These are phyloP conservation scores for Acronicta alni DNA, from an alignment of 2,888 invertebrate species.

Conservation along the genomic window DNA sequence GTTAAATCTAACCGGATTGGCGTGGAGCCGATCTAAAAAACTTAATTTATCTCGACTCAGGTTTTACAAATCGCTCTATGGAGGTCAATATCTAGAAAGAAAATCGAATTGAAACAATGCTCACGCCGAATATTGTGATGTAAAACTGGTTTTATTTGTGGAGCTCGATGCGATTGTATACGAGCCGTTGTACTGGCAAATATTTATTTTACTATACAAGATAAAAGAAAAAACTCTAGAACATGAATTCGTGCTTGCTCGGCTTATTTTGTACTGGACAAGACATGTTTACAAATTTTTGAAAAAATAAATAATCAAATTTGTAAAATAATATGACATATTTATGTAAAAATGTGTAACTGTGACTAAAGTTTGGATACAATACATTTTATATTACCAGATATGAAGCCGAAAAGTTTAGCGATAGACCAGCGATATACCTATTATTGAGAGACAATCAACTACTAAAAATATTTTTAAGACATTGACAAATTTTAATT, in stretches of 20 bases:
- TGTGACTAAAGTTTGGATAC: constrained; percentile 26
- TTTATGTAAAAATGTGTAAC: constrained; percentile 35
- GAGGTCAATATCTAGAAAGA: constrained; percentile 35
- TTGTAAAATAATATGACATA: constrained; percentile 23
- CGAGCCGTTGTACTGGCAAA: constrained; percentile 25
- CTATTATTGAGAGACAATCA: constrained; percentile 18
- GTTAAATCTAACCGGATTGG: constrained; percentile 46
- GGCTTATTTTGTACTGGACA: constrained; percentile 12
- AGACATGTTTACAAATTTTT: constrained; percentile 9
- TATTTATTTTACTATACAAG: constrained; percentile 34
- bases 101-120: constrained; percentile 44
- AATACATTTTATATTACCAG: constrained; percentile 32
- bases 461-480: too few species aligned
- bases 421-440: constrained; percentile 16
- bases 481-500: too few species aligned
- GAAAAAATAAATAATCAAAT: constrained; percentile 34
- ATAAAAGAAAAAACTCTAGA: constrained; percentile 27
- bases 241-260: constrained; percentile 13
- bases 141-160: constrained; percentile 42
- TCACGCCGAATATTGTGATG: constrained; percentile 37
- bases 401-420: constrained; percentile 26
- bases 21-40: constrained; percentile 45
- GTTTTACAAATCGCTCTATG: constrained; percentile 40
- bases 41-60: constrained; percentile 45
- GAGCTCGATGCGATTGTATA: constrained; percentile 31